Evolutionary conservation across 2,888 invertebrate genomes (phyloP), one percentile per base, ranked within the genome.

Genomic region (Cabera pusaria): DNA sequence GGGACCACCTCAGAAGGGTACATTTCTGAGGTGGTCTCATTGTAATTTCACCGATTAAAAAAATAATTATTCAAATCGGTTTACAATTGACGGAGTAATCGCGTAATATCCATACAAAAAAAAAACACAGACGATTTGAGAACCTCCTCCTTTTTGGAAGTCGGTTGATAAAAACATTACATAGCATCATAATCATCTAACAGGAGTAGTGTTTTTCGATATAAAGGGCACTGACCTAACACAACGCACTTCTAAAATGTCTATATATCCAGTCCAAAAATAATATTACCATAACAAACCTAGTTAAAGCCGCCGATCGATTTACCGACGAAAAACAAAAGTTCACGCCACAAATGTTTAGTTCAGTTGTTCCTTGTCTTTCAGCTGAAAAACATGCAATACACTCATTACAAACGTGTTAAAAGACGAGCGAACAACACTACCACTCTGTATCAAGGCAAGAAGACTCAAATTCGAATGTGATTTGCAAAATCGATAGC

Each of bases 321-420:
- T 72, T 64, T 71, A 73, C 75, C 61, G 60, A 64, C 63, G 53
- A 47, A 70, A 69, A 69, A 70, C 67, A 56, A 64, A 54, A 50
- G 25, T 69, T 65, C 69, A 72, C 67, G 62, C 62, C 62, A 64
- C 53, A 67, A 40, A 65, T 67, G 71, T 71, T 61, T 48, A 59
- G 54, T 67, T 67, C 77, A 72, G 77, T 77, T 83, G 82, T 71
- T 65, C 64, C 71, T 59, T 67, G 77, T 85, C 84, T 72, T 70
- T 79, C 82, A 72, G 45, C 71, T 63, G 58, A 57, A 67, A 74
- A 82, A 76, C 75, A 72, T 59, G 53, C 59, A 56, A 54, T 51
- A 64, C 54, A 49, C 49, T 57, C 22, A 44, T 37, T 49, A 49
- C 44, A 59, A 39, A 25, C 10, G 6, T 9, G n/a, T 10, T 26